A percentile compares a stretch with the other conserved stretches of the same genome.
Evolutionary conservation across 2,888 invertebrate species (phyloP).

Genomic region (Mechanitis mazaeus): DNA sequence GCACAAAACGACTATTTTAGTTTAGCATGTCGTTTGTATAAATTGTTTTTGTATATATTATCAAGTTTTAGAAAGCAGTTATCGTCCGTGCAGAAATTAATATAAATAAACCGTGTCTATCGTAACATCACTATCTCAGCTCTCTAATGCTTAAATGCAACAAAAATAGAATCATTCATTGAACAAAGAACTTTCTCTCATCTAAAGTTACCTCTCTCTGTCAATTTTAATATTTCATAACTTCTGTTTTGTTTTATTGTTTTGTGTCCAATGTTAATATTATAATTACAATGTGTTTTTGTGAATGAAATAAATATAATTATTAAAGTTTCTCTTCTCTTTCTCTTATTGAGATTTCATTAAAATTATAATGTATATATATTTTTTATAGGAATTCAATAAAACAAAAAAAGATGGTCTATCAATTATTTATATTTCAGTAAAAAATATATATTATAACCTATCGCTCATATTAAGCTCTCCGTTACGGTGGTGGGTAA

Average conservation of each 20-base stretch:
- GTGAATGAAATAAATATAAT: slow-evolving; percentile 16
- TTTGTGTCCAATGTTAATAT: slow-evolving; percentile 2
- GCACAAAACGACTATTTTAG: too few species aligned
- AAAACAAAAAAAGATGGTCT: slow-evolving; percentile 23
- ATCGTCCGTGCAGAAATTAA: too few species aligned
- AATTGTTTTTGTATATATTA: too few species aligned
- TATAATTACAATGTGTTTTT: slow-evolving; percentile 6
- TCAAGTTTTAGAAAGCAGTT: too few species aligned
- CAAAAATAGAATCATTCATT: too few species aligned
- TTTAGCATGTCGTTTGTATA: too few species aligned
- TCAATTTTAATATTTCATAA: too few species aligned
- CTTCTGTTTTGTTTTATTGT: slow-evolving; percentile 5
- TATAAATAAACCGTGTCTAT: too few species aligned
- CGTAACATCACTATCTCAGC: too few species aligned
- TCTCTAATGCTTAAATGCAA: too few species aligned
- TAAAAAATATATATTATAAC: slow-evolving; percentile 55
- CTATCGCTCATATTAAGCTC: slow-evolving; percentile 31
- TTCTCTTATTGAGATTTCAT: not conserved
- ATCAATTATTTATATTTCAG: slow-evolving; percentile 52
- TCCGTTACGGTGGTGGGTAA: slow-evolving; percentile 54
- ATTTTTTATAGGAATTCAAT: slow-evolving; percentile 10
- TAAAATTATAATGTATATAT: not conserved
- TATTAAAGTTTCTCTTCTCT: slow-evolving; percentile 11
- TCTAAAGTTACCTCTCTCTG: too few species aligned
- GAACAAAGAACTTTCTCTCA: too few species aligned